These are phyloP conservation scores for Xenopus laevis DNA, from an alignment of 2,113 vertebrate genomes.

Conservation along the genomic window DNA sequence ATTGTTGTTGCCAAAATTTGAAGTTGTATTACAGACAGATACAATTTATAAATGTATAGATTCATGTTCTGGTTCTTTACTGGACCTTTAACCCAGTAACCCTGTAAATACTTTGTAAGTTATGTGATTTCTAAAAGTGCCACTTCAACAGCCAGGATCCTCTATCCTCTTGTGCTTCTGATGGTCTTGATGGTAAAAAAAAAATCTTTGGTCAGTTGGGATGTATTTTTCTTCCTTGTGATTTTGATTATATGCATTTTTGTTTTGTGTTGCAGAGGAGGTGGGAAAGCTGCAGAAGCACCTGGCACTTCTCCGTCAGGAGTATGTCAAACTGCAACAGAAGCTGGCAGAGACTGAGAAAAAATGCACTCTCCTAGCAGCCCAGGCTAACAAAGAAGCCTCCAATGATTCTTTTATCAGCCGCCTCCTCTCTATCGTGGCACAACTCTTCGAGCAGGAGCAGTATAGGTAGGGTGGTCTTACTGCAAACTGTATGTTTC, in stretches of 20 bases:
- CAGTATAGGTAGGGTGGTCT: conserved; percentile 84
- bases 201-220: too few relatives aligned
- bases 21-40: too few relatives aligned
- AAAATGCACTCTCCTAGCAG: conserved; percentile 80
- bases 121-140: too few relatives aligned
- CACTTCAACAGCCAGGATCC: too few relatives aligned
- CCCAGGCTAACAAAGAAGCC: conserved; percentile 73
- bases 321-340: conserved; percentile 98
- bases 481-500: background rate
- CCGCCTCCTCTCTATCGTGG: conserved; percentile 84
- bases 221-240: too few relatives aligned
- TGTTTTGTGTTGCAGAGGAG: conserved; percentile 77
- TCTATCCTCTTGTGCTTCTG: too few relatives aligned
- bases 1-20: too few relatives aligned
- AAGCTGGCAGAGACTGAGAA: conserved; percentile 90
- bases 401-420: conserved; percentile 85
- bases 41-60: too few relatives aligned
- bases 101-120: too few relatives aligned
- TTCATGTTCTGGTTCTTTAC: too few relatives aligned
- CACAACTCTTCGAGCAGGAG: conserved; percentile 86
- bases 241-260: background rate
- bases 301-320: conserved; percentile 91
- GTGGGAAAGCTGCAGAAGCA: conserved; percentile 99
- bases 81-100: too few relatives aligned
- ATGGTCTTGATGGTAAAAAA: too few relatives aligned